Evolutionary conservation across 2,113 vertebrate species (phyloP).

Genomic region (Anoura caudifer): DNA sequence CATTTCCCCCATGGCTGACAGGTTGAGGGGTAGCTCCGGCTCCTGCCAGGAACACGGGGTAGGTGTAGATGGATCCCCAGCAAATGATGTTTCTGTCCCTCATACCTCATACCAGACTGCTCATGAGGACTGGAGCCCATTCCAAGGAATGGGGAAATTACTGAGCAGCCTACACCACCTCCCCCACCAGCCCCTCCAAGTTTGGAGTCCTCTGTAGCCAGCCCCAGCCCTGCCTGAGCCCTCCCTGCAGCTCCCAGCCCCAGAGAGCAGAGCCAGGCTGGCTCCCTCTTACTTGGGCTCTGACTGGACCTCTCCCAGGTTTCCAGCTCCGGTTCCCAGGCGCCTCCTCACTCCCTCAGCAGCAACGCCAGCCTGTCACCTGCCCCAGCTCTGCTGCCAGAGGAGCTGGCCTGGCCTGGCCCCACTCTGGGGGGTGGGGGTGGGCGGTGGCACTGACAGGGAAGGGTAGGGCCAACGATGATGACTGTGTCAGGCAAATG

Average conservation of each 20-base stretch:
- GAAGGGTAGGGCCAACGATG: constrained; percentile 66
- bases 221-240: neutral
- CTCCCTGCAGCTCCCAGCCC: neutral
- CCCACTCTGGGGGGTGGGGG: neutral
- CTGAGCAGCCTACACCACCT: neutral
- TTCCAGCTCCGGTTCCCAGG: constrained; percentile 44
- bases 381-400: constrained; percentile 56
- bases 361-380: constrained; percentile 33
- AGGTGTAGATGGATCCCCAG: neutral
- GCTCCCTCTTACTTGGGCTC: constrained; percentile 64
- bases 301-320: constrained; percentile 43
- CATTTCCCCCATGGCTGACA: constrained; percentile 92
- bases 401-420: constrained; percentile 66
- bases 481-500: constrained; percentile 80
- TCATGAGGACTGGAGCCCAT: neutral
- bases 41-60: constrained; percentile 40
- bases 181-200: neutral
- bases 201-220: neutral
- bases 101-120: neutral
- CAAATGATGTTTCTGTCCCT: neutral
- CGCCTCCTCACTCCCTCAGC: constrained; percentile 50
- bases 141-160: neutral
- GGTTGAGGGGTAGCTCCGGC: neutral
- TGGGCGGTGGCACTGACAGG: constrained; percentile 20
- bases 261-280: neutral